phyloP scores from a whole-genome alignment of 2,113 vertebrate genomes.

The Sakesphorus luctuosus region DNA sequence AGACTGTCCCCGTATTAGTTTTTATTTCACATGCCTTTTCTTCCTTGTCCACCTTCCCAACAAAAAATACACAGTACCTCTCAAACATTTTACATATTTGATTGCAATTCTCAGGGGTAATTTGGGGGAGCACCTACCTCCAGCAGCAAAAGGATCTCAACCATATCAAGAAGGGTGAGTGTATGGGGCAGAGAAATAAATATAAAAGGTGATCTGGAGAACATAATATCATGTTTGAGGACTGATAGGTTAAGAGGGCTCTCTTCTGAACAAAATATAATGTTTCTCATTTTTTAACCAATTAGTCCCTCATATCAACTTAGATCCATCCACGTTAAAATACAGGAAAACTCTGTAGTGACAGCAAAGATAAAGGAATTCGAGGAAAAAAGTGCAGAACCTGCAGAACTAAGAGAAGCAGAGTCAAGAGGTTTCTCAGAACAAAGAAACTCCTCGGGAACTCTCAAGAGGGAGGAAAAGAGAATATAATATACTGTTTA shows the following conservation, averaged over 20 bases:
- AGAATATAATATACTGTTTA: neutral
- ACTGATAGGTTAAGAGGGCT: neutral
- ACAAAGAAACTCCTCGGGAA: neutral
- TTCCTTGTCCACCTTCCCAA: neutral
- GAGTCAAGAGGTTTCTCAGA: neutral
- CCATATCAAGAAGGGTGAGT: neutral
- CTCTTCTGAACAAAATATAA: neutral
- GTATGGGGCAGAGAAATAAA: fast-evolving
- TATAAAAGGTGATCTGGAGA: neutral
- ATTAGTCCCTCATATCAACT: neutral
- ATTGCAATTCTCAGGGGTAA: neutral
- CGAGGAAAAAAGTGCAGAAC: neutral
- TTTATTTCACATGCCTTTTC: neutral
- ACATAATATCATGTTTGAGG: neutral
- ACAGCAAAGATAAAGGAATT: neutral
- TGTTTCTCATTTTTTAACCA: neutral
- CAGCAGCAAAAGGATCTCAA: neutral
- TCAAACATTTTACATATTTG: neutral
- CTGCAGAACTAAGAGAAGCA: neutral
- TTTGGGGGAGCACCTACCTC: neutral
- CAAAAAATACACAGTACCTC: neutral
- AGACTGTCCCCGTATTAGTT: neutral
- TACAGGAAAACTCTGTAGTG: neutral
- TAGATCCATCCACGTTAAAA: neutral
- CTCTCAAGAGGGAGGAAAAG: fast-evolving